Percentiles rank a stretch among this genome's conserved stretches.
Conservation (phyloP, 1,140 invertebrate genomes). For the Drosophila teissieri region DNA sequence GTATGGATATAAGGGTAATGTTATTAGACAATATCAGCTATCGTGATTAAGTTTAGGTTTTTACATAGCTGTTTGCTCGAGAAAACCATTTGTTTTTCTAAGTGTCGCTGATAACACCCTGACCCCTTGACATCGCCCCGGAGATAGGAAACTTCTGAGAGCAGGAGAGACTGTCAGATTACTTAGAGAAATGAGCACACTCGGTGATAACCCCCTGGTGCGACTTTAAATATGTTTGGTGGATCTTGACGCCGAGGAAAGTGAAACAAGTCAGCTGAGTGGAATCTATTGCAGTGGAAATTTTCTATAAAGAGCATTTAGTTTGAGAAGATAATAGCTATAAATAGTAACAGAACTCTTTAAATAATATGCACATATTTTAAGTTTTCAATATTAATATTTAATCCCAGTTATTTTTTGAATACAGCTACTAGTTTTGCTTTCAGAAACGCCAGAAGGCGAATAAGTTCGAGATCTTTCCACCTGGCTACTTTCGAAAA, state of each 20-base stretch:
- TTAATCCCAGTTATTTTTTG: no score
- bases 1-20: no score
- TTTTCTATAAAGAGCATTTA: neutral
- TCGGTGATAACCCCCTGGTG: constrained; percentile 63
- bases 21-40: no score
- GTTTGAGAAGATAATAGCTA: no score
- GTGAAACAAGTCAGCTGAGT: constrained; percentile 25
- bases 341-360: no score
- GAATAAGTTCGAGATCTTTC: constrained; percentile 56
- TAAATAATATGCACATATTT: no score
- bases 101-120: constrained; percentile 17
- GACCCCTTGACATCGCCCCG: constrained; percentile 46
- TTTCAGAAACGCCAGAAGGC: constrained; percentile 57
- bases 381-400: no score
- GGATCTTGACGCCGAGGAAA: constrained; percentile 4
- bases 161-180: constrained; percentile 2
- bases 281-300: constrained; percentile 31
- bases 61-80: neutral
- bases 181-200: constrained; percentile 4
- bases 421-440: no score
- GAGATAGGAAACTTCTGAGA: constrained; percentile 19
- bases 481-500: constrained; percentile 50
- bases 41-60: neutral
- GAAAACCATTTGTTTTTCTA: neutral
- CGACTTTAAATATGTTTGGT: constrained; percentile 5